A percentile compares a stretch with the other conserved stretches of the same genome.
Evolutionary conservation across 2,797 vertebrate genomes (phyloP).

Genomic region (Sebastes hopkinsi): DNA sequence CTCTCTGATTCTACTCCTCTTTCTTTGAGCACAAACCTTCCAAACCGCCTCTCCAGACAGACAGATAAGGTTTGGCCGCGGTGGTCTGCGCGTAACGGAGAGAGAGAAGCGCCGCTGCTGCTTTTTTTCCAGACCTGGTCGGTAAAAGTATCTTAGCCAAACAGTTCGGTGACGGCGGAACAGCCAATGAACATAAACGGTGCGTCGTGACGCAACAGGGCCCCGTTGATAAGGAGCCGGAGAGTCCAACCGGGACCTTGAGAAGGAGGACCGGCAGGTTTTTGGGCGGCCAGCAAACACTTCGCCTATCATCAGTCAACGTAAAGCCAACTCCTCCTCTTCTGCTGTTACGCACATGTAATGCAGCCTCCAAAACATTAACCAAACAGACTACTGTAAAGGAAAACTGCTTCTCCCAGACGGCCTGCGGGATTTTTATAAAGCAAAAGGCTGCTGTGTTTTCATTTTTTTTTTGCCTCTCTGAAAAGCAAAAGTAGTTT

Average conservation of each 20-base stretch:
- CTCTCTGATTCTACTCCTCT: neutral
- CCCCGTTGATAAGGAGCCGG: conserved; percentile 97
- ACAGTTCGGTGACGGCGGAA: conserved; percentile 74
- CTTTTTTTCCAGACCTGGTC: conserved; percentile 32
- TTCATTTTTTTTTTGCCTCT: neutral
- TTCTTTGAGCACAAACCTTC: neutral
- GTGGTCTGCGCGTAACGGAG: conserved; percentile 31
- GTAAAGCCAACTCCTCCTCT: conserved; percentile 82
- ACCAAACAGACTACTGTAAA: conserved; percentile 54
- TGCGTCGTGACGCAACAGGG: conserved; percentile 91
- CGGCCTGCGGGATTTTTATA: conserved; percentile 63
- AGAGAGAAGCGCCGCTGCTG: conserved; percentile 6
- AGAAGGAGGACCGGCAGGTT: conserved; percentile 84
- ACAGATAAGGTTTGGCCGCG: neutral
- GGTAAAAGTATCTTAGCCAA: conserved; percentile 68
- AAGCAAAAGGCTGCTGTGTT: conserved; percentile 16
- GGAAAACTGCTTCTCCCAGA: conserved; percentile 65
- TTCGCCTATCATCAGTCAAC: conserved; percentile 83
- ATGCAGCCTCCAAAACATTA: conserved; percentile 64
- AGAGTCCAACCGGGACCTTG: conserved; percentile 84
- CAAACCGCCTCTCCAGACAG: conserved; percentile 8
- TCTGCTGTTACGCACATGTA: conserved; percentile 78
- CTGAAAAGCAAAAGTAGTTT: conserved; percentile 35
- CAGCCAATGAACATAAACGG: conserved; percentile 89
- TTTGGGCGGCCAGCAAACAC: conserved; percentile 67